Conservation (phyloP, 1,140 invertebrate genomes). For the Sinella curviseta region DNA sequence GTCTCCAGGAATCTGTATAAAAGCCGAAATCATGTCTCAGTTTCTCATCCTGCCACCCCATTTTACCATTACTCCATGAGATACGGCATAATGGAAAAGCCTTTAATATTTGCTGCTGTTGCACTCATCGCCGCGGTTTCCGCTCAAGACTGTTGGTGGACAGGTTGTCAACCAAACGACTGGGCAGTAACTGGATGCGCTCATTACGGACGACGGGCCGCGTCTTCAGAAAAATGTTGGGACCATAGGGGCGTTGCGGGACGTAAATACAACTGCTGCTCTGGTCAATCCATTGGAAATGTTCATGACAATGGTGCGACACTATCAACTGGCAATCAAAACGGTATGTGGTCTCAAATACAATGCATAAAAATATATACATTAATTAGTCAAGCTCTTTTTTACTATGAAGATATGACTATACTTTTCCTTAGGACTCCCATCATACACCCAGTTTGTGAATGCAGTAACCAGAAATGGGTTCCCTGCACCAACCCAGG, state of each 20-base stretch:
- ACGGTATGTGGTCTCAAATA: too few species aligned
- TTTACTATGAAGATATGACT: too few species aligned
- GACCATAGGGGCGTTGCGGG: not conserved
- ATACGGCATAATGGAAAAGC: too few species aligned
- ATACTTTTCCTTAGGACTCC: too few species aligned
- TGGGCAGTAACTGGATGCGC: slow-evolving; percentile 11
- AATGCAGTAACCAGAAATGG: not conserved
- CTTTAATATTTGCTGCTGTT: too few species aligned
- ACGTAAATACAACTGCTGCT: not conserved
- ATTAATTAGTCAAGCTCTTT: too few species aligned
- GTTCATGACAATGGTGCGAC: not conserved
- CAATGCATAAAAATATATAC: too few species aligned
- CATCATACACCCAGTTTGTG: not conserved
- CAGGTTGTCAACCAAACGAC: not conserved
- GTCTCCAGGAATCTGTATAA: too few species aligned
- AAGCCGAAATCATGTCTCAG: too few species aligned
- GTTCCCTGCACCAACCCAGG: not conserved
- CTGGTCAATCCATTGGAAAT: not conserved
- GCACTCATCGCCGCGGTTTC: too few species aligned
- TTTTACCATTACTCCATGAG: too few species aligned
- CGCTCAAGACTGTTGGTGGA: slow-evolving; percentile 33
- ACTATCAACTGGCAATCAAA: not conserved
- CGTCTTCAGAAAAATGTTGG: not conserved
- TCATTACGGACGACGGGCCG: not conserved
- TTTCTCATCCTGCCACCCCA: too few species aligned